A percentile compares a stretch with the other conserved stretches of the same genome.
Conservation (phyloP, 2,888 invertebrate genomes). For the Leucania comma region DNA sequence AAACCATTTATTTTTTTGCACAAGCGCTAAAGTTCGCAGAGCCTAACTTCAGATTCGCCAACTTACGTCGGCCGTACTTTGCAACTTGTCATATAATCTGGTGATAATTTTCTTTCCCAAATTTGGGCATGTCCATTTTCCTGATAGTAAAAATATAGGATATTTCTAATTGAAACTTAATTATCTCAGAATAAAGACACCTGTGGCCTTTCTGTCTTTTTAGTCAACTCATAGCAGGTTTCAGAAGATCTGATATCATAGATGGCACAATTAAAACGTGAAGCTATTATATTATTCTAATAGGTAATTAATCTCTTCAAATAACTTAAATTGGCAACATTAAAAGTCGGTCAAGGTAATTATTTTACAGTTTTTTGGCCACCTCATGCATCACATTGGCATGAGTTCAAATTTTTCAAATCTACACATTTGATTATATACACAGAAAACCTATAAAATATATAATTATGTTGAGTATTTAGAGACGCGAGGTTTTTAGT, state of each 20-base stretch:
- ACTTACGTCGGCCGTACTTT: too few relatives aligned
- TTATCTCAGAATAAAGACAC: too few relatives aligned
- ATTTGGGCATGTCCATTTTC: too few relatives aligned
- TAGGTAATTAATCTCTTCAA: conserved; percentile 3
- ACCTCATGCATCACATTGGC: conserved; percentile 37
- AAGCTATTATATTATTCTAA: background rate
- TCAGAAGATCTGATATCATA: background rate
- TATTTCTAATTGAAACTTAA: too few relatives aligned
- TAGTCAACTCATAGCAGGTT: background rate
- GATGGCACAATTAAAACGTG: conserved; percentile 13
- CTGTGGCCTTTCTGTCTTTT: background rate
- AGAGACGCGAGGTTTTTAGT: conserved; percentile 5
- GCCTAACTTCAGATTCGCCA: too few relatives aligned
- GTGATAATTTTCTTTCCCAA: too few relatives aligned
- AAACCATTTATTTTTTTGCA: too few relatives aligned
- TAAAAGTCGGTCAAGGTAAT: conserved; percentile 37
- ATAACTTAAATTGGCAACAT: conserved; percentile 32
- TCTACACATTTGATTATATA: conserved; percentile 19
- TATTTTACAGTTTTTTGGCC: conserved; percentile 33
- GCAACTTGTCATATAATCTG: too few relatives aligned
- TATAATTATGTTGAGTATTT: conserved; percentile 29
- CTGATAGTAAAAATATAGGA: too few relatives aligned
- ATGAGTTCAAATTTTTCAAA: conserved; percentile 39
- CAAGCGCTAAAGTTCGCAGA: too few relatives aligned
- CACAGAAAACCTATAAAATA: conserved; percentile 30